phyloP scores from a whole-genome alignment of 1,140 invertebrate genomes.

The Meteorus sp. region DNA sequence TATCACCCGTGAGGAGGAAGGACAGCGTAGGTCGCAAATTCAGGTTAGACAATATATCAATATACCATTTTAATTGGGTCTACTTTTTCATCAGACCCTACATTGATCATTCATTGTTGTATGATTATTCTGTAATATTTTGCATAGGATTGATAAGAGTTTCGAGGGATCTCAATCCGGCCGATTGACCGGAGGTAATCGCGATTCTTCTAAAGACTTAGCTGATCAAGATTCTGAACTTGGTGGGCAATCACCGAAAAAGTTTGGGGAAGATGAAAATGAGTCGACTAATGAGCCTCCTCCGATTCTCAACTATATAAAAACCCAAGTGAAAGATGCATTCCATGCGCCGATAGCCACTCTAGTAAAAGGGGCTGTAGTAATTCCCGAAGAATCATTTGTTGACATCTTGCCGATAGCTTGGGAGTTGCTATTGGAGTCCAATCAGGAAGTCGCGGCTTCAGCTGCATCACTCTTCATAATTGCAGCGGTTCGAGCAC shows the following conservation, averaged over 20 bases:
- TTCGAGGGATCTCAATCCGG: conserved; percentile 58
- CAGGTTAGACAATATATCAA: conserved; percentile 56
- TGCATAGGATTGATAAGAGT: conserved; percentile 59
- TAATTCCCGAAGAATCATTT: conserved; percentile 86
- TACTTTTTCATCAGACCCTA: conserved; percentile 26
- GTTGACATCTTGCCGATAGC: conserved; percentile 85
- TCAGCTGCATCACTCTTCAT: conserved; percentile 90
- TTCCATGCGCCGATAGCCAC: conserved; percentile 90
- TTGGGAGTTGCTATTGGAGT: conserved; percentile 91
- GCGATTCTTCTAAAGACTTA: conserved; percentile 56
- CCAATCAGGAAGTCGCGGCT: conserved; percentile 75
- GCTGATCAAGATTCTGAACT: conserved; percentile 51
- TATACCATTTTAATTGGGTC: background rate
- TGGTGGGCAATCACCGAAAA: conserved; percentile 55
- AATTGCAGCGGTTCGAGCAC: conserved; percentile 85
- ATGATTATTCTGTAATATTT: conserved; percentile 16
- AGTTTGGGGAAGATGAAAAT: conserved; percentile 47
- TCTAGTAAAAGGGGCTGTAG: conserved; percentile 88
- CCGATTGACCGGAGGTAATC: conserved; percentile 44
- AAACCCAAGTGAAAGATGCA: conserved; percentile 79
- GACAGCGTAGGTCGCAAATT: conserved; percentile 74
- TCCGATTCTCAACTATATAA: conserved; percentile 84
- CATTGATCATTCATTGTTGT: no score
- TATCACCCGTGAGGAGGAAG: conserved; percentile 74
- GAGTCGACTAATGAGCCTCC: conserved; percentile 65